Percentiles rank a stretch among this genome's conserved stretches.
phyloP scores from a whole-genome alignment of 2,888 invertebrate genomes.

The Pimpla rufipes region DNA sequence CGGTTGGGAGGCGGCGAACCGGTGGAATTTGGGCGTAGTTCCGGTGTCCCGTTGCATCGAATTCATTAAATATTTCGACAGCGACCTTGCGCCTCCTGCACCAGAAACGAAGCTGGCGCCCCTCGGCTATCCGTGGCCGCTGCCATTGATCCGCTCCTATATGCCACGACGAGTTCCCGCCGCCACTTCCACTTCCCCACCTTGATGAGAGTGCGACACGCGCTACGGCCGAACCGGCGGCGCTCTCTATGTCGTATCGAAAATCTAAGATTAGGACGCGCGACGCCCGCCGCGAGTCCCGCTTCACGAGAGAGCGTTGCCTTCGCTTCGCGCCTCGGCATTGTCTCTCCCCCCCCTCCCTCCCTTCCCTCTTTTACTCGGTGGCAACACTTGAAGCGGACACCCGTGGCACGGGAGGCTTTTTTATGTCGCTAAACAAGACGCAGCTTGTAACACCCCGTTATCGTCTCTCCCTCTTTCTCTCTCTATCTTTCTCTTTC shows the following conservation, averaged over 20 bases:
- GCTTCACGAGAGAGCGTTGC: slow-evolving; percentile 70
- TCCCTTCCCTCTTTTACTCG: slow-evolving; percentile 28
- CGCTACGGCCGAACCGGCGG: slow-evolving; percentile 71
- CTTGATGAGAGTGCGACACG: slow-evolving; percentile 73
- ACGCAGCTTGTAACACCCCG: slow-evolving; percentile 70
- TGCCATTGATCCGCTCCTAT: slow-evolving; percentile 76
- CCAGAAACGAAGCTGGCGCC: slow-evolving; percentile 52
- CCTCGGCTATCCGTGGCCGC: slow-evolving; percentile 47
- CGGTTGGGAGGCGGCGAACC: neutral
- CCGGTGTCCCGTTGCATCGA: slow-evolving; percentile 32
- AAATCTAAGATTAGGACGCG: slow-evolving; percentile 76
- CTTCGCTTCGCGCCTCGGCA: slow-evolving; percentile 46
- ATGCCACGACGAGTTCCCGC: slow-evolving; percentile 71
- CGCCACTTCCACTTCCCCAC: slow-evolving; percentile 67
- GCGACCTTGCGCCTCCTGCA: slow-evolving; percentile 61
- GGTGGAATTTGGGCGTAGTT: slow-evolving; percentile 19
- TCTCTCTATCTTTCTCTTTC: slow-evolving; percentile 46
- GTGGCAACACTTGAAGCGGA: neutral
- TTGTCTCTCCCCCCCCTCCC: slow-evolving; percentile 6
- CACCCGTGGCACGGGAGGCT: slow-evolving; percentile 68
- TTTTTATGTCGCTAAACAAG: slow-evolving; percentile 76
- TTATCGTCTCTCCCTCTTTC: slow-evolving; percentile 65
- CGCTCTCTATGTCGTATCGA: slow-evolving; percentile 72
- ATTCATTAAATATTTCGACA: slow-evolving; percentile 53
- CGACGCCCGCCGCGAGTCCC: slow-evolving; percentile 50